phyloP scores from a whole-genome alignment of 2,888 invertebrate species.

The Crioceris asparagi region DNA sequence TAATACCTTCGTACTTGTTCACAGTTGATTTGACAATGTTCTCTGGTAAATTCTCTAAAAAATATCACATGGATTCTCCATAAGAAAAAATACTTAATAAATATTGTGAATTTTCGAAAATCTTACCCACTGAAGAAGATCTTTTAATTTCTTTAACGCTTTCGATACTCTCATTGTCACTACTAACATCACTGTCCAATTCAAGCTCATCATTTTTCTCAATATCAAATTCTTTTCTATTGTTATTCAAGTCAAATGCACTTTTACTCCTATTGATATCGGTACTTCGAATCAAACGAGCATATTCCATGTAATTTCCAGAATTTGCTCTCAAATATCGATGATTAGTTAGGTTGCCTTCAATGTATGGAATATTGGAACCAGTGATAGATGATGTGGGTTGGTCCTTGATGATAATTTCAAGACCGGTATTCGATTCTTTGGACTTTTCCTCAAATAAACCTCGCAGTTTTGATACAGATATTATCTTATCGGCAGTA shows the following conservation, averaged over 20 bases:
- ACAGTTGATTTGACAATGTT: too few relatives aligned
- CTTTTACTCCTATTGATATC: constrained; percentile 5
- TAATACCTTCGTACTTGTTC: too few relatives aligned
- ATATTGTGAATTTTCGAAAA: too few relatives aligned
- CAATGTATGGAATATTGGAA: constrained; percentile 7
- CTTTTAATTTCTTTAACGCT: too few relatives aligned
- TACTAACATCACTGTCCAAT: too few relatives aligned
- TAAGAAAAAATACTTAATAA: too few relatives aligned
- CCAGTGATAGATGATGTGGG: neutral
- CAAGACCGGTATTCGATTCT: constrained; percentile 8
- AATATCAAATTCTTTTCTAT: too few relatives aligned
- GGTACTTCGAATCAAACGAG: constrained; percentile 4
- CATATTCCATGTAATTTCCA: constrained; percentile 8
- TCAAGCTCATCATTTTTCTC: too few relatives aligned
- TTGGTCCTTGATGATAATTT: constrained; percentile 5
- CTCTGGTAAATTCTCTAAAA: too few relatives aligned
- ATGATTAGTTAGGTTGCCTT: constrained; percentile 4
- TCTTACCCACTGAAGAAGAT: too few relatives aligned
- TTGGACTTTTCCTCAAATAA: constrained; percentile 16
- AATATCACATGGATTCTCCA: too few relatives aligned
- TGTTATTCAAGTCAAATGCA: constrained; percentile 1
- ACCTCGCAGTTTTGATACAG: constrained; percentile 15
- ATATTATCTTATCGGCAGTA: constrained; percentile 6
- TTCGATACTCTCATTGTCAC: too few relatives aligned
- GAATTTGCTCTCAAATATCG: constrained; percentile 7